Evolutionary conservation across 2,113 vertebrate species (phyloP).

Genomic region (Hippocampus guttulatus): DNA sequence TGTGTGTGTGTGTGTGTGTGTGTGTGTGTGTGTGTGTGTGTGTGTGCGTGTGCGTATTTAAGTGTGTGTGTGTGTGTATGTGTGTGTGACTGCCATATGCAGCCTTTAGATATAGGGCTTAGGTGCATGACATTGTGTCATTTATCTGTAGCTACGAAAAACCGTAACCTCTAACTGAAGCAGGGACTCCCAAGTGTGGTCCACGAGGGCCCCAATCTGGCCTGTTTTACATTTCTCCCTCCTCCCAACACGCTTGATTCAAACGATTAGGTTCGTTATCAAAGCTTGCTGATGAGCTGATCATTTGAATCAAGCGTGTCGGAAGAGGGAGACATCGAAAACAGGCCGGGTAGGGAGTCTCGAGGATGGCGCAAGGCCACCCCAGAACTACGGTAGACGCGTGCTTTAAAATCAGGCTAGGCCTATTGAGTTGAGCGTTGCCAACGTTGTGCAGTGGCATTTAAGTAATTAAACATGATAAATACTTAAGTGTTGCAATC

Average conservation of each 20-base stretch:
- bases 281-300: too few species aligned
- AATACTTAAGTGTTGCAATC: too few species aligned
- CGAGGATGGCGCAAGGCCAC: too few species aligned
- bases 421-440: not conserved
- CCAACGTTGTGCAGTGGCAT: not conserved
- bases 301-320: too few species aligned
- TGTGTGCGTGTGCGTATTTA: constrained; percentile 39
- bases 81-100: constrained; percentile 17
- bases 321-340: too few species aligned
- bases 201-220: too few species aligned
- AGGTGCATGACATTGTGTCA: not conserved
- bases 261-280: too few species aligned
- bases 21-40: constrained; percentile 34
- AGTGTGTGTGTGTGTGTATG: constrained; percentile 9
- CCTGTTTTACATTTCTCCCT: too few species aligned
- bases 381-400: not conserved
- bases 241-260: too few species aligned
- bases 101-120: constrained; percentile 27
- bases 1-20: constrained; percentile 26
- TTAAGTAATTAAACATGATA: not conserved
- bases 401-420: not conserved
- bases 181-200: too few species aligned
- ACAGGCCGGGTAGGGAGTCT: too few species aligned
- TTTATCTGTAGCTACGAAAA: not conserved
- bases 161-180: not conserved